phyloP scores from a whole-genome alignment of 2,113 vertebrate genomes.

The Callocephalon fimbriatum region DNA sequence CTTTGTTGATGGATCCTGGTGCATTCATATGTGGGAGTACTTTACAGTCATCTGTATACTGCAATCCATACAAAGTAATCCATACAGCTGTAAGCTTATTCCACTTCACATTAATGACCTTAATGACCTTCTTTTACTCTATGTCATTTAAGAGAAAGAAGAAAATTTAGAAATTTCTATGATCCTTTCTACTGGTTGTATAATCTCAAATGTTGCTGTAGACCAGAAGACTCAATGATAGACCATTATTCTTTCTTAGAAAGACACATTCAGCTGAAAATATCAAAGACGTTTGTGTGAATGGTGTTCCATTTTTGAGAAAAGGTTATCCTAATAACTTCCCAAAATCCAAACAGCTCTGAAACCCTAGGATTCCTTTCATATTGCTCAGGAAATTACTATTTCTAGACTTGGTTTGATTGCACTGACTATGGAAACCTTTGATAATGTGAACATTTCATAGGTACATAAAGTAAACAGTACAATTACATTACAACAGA shows the following conservation, averaged over 20 bases:
- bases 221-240: background rate
- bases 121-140: background rate
- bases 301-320: background rate
- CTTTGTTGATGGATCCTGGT: background rate
- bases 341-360: background rate
- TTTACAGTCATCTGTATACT: background rate
- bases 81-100: background rate
- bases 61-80: background rate
- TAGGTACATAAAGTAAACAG: background rate
- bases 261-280: background rate
- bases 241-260: background rate
- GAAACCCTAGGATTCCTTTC: background rate
- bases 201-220: background rate
- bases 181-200: background rate
- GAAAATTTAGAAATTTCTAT: background rate
- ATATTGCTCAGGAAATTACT: background rate
- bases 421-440: background rate
- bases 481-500: background rate
- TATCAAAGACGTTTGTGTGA: background rate
- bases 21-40: background rate
- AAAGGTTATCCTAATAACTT: background rate
- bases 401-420: background rate
- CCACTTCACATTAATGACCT: background rate
- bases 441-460: background rate
- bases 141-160: background rate